phyloP scores from a whole-genome alignment of 35 echinoderm and acorn worm genomes.

The Stichopus chloronotus region DNA sequence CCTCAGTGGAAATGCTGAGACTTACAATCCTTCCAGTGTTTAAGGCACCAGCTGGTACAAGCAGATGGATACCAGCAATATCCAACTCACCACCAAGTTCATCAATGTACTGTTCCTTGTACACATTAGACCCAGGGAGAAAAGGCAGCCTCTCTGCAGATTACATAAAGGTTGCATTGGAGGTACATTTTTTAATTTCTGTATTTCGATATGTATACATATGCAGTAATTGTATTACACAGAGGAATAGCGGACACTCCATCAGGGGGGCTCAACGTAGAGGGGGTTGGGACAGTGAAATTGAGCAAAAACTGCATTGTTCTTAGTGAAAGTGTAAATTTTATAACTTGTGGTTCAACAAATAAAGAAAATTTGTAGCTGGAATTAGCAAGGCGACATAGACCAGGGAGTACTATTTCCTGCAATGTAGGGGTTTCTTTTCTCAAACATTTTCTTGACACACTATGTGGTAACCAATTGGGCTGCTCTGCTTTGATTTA shows the following conservation, averaged over 20 bases:
- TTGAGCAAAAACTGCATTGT: no score
- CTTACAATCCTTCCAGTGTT: neutral
- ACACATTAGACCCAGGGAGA: neutral
- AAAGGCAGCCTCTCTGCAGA: neutral
- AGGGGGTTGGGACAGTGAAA: no score
- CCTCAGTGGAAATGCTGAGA: neutral
- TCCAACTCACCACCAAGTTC: neutral
- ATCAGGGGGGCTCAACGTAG: neutral
- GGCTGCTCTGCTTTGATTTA: no score
- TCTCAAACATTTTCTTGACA: no score
- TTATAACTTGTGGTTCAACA: no score
- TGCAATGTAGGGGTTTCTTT: no score
- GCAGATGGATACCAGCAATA: neutral
- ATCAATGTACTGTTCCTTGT: slow-evolving; percentile 40
- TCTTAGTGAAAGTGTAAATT: neutral
- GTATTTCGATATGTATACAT: neutral
- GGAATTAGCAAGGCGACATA: no score
- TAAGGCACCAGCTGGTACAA: neutral
- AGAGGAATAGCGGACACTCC: no score
- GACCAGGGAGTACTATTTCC: no score
- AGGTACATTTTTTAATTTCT: neutral
- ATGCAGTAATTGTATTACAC: neutral
- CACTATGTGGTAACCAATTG: no score
- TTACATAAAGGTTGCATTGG: neutral
- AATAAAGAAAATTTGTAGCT: no score